Base-by-base conservation (phyloP, 2,888 invertebrate species). In the Conistra vaccinii region DNA sequence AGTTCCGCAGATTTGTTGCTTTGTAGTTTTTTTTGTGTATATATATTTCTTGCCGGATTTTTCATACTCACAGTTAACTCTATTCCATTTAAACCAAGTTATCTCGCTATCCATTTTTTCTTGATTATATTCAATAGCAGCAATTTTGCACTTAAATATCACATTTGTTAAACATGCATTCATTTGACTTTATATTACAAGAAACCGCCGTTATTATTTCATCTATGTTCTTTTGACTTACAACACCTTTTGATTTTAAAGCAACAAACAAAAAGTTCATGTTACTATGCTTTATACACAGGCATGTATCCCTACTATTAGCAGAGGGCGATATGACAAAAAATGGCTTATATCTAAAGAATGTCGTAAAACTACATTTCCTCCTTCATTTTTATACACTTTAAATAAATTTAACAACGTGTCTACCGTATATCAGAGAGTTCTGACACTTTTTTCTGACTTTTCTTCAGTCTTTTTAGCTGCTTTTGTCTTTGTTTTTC, bases 231-330 rank as follows among this genome's bases (percentile, higher is more conserved):
- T 69, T 78, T 42, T 81, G 58, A 53, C 61, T 32, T 45, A 78
- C 68, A 45, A 78, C 69, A 66, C 70, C 70, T 73, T 73, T 73
- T 26, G 62, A 57, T 70, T 78, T 78, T 55, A 63, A 60, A 73
- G 70, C 72, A 79, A 53, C 45, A 72, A 80, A 80, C 53, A 73
- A 39, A 55, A 73, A 67, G 39, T 81, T 62, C n/a, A 76, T 70
- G 67, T 76, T 76, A 66, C 66, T 73, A 69, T 78, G 76, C 45
- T 76, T 82, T 53, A 76, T 74, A 65, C 76, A 82, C 73, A 84
- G 39, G 60, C 84, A 82, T 62, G 84, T 80, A 35, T 83, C 69
- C 67, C 82, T 74, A 39, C 39, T 51, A 39, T 66, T 61, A 17
- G 53, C 53, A 53, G 42, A 55, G 61, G 79, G 77, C 70, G 60